Percentiles rank a stretch among this genome's conserved stretches.
These are phyloP conservation scores for Andrena bicolor DNA, from an alignment of 2,888 invertebrate genomes.

Conservation along the genomic window DNA sequence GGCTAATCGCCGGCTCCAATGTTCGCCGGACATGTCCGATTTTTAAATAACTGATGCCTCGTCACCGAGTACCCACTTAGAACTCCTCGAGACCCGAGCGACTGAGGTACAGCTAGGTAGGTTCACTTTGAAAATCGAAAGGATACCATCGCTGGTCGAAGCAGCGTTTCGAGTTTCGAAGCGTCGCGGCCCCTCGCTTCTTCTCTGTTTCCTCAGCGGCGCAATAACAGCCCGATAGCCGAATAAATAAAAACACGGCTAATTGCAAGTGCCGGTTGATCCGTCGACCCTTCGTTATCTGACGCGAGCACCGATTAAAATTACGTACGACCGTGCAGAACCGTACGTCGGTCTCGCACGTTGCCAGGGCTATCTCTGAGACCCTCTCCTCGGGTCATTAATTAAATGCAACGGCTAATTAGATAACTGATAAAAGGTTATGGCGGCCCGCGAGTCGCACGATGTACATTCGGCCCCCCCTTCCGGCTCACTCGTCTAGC, in stretches of 20 bases:
- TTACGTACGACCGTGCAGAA: slow-evolving; percentile 66
- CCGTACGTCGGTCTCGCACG: slow-evolving; percentile 62
- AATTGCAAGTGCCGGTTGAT: slow-evolving; percentile 76
- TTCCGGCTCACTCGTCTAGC: not conserved
- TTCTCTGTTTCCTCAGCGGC: not conserved
- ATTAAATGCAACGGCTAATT: slow-evolving; percentile 81
- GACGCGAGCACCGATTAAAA: slow-evolving; percentile 73
- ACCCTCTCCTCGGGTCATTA: slow-evolving; percentile 70
- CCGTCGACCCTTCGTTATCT: slow-evolving; percentile 77
- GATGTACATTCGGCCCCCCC: slow-evolving; percentile 58
- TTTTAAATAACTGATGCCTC: not conserved
- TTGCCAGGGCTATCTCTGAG: slow-evolving; percentile 63
- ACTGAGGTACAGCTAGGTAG: not conserved
- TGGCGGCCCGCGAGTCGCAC: slow-evolving; percentile 62
- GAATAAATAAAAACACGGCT: slow-evolving; percentile 76
- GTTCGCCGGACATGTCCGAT: too few species aligned
- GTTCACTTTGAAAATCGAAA: not conserved
- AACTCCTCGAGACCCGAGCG: not conserved
- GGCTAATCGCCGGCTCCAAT: too few species aligned
- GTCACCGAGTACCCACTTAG: not conserved
- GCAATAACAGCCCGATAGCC: slow-evolving; percentile 57
- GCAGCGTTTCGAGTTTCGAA: not conserved
- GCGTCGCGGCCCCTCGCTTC: not conserved
- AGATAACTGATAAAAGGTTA: slow-evolving; percentile 79
- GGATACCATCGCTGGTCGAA: not conserved